Evolutionary conservation across 2,888 invertebrate species (phyloP), one percentile per base, ranked within the genome.

Genomic region (Platypus cylindrus): DNA sequence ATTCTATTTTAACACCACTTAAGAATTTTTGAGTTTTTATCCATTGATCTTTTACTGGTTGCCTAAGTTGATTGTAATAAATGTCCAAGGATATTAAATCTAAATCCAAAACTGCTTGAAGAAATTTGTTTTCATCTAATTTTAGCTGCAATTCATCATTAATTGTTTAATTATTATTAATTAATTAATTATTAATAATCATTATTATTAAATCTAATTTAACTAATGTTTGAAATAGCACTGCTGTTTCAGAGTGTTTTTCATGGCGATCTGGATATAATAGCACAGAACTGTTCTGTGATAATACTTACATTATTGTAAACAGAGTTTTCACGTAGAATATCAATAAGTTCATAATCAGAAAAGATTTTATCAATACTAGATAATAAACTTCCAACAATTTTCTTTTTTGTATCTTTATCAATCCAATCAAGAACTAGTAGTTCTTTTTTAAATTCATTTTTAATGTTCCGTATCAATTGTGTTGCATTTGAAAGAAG

Each of bases 381-480:
- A 9, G 50, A 47, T 4, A 54, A 42, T 4, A 62, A 41, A 38
- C 53, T 55, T 39, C 54, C 52, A 27, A 49, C 36, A 14, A 57
- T 50, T 30, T 48, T 49, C 25, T 48, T 43, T 45, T 54, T 57
- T 4, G 58, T 56, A 40, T 50, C 45, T 17, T 46, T 43, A 41
- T 60, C 60, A 38, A 62, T 45, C 60, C 62, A 61, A 30, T 59
- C 51, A 28, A 54, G 43, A 37, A 47, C 44, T 26, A 48, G 40
- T 22, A 59, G 36, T 27, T 48, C 48, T 23, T 51, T 47, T 31
- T 51, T 52, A 40, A 58, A 57, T 39, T 54, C 51, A 28, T 46
- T 45, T 48, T 58, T 58, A 37, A 62, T 54, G 38, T 50, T 50
- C 36, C 52, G 45, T 33, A 56, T 51, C 35, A 61, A 52, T n/a